A percentile compares a stretch with the other conserved stretches of the same genome.
Evolutionary conservation across 2,797 vertebrate species (phyloP).

Genomic region (Muraenolepis orangiensis): DNA sequence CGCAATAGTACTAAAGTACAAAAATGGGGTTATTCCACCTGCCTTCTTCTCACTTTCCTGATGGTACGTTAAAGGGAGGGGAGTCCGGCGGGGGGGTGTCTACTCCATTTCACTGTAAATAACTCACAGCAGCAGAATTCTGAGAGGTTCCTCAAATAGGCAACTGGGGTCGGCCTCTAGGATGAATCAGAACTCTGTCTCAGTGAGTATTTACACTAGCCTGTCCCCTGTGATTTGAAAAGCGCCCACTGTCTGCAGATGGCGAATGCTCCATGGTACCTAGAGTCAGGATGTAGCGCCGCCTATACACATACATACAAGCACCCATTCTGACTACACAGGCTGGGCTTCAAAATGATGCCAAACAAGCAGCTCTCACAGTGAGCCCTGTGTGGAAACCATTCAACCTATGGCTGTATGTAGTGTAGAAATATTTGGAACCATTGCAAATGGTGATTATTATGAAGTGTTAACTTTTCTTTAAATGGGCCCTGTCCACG

Average conservation of each 20-base stretch:
- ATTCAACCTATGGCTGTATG: background rate
- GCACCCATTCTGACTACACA: slow-evolving; percentile 10
- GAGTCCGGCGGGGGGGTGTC: slow-evolving; percentile 6
- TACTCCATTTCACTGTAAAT: slow-evolving; percentile 37
- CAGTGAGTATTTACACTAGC: slow-evolving; percentile 53
- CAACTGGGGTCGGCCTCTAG: slow-evolving; percentile 28
- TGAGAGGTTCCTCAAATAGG: slow-evolving; percentile 16
- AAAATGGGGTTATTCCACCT: background rate
- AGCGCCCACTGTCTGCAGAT: slow-evolving; percentile 44
- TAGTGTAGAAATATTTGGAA: background rate
- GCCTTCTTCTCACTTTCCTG: background rate
- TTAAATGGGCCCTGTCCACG: too few species aligned
- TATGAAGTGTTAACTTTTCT: too few species aligned
- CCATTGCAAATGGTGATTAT: too few species aligned
- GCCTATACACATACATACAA: slow-evolving; percentile 29
- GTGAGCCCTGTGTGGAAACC: slow-evolving; percentile 43
- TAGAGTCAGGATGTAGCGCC: slow-evolving; percentile 28
- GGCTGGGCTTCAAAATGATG: slow-evolving; percentile 26
- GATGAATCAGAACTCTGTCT: slow-evolving; percentile 60
- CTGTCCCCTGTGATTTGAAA: slow-evolving; percentile 54
- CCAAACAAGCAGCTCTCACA: slow-evolving; percentile 42
- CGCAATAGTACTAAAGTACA: background rate
- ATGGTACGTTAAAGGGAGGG: background rate
- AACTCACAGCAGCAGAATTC: slow-evolving; percentile 31
- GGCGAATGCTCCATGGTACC: slow-evolving; percentile 46